Evolutionary conservation across 2,888 invertebrate genomes (phyloP).

Genomic region (Drosophila setosimentum): DNA sequence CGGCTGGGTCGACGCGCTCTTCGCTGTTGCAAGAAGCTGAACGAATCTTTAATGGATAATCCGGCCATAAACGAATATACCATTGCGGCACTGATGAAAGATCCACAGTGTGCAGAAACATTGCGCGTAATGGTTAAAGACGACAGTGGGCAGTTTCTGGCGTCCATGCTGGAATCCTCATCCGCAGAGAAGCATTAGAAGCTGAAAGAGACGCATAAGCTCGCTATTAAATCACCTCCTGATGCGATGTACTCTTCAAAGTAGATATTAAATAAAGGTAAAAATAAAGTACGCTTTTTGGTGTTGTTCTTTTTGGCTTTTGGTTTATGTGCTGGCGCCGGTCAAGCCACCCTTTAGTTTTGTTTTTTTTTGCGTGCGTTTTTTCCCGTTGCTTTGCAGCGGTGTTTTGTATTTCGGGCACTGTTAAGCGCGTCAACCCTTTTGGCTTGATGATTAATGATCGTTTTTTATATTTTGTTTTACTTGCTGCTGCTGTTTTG

Average conservation of each 20-base stretch:
- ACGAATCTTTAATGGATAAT: conserved; percentile 48
- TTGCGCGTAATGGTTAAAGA: conserved; percentile 26
- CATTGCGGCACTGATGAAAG: conserved; percentile 43
- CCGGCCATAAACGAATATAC: conserved; percentile 36
- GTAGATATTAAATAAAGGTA: conserved; percentile 16
- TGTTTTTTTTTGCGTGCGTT: neutral
- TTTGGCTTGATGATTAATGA: conserved; percentile 73
- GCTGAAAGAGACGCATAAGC: neutral
- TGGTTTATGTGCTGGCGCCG: conserved; percentile 52
- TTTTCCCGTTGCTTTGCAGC: conserved; percentile 20
- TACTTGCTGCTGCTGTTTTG: conserved; percentile 56
- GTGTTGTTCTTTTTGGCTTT: conserved; percentile 7
- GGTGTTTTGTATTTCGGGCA: conserved; percentile 54
- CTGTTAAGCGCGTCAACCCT: conserved; percentile 74
- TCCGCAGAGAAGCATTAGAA: conserved; percentile 35
- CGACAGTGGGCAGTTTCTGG: conserved; percentile 31
- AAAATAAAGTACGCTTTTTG: neutral
- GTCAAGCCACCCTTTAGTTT: conserved; percentile 58
- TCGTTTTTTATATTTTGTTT: conserved; percentile 62
- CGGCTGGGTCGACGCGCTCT: conserved; percentile 22
- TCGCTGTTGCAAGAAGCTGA: conserved; percentile 30
- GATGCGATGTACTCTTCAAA: neutral
- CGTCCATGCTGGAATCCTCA: conserved; percentile 40
- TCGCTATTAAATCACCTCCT: conserved; percentile 13
- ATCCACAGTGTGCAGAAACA: neutral